A percentile compares a stretch with the other conserved stretches of the same genome.
These are phyloP conservation scores for Lipophrys pholis DNA, from an alignment of 2,113 vertebrate species.

Conservation along the genomic window DNA sequence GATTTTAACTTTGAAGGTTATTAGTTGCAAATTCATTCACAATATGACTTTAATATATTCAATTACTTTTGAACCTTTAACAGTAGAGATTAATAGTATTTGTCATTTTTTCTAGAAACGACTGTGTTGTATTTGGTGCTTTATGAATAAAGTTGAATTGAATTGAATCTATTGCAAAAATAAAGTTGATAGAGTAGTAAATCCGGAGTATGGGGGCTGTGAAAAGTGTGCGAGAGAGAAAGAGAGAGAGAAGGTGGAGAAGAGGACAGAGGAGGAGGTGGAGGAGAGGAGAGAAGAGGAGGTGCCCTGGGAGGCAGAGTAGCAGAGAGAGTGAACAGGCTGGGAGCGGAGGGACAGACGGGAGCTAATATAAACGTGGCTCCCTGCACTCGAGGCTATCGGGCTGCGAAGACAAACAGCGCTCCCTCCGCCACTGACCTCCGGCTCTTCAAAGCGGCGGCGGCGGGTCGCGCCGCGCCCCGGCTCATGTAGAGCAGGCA, in stretches of 20 bases:
- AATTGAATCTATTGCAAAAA: no score
- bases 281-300: slow-evolving; percentile 23
- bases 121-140: no score
- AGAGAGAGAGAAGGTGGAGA: not conserved
- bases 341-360: slow-evolving; percentile 55
- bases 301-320: slow-evolving; percentile 60
- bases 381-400: slow-evolving; percentile 73
- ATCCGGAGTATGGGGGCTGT: not conserved
- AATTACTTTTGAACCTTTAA: no score
- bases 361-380: slow-evolving; percentile 75
- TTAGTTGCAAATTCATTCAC: no score
- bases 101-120: no score
- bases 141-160: no score
- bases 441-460: slow-evolving; percentile 56
- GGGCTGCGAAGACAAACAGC: slow-evolving; percentile 61
- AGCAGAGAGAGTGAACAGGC: slow-evolving; percentile 40
- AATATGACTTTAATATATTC: no score
- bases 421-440: slow-evolving; percentile 69
- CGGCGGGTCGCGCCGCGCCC: slow-evolving; percentile 45
- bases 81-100: no score
- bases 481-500: slow-evolving; percentile 56
- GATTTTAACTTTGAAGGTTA: no score
- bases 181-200: not conserved
- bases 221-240: slow-evolving; percentile 5
- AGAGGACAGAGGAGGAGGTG: not conserved